A percentile compares a stretch with the other conserved stretches of the same genome.
Conservation (phyloP, 2,888 invertebrate species). For the Macropis europaea region DNA sequence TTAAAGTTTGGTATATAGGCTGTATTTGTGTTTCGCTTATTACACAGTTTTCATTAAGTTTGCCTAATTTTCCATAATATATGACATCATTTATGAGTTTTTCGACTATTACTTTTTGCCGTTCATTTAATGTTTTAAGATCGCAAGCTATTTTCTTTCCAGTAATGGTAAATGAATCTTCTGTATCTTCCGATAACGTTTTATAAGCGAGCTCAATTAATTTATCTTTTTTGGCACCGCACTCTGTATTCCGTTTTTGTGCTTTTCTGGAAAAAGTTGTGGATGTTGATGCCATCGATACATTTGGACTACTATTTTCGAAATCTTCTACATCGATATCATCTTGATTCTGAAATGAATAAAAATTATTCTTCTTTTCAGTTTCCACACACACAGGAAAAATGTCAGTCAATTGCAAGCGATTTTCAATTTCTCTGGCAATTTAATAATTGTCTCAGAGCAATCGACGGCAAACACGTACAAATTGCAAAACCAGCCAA, state of each 20-base stretch:
- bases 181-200: no score
- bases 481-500: not conserved
- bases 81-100: not conserved
- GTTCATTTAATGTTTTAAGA: not conserved
- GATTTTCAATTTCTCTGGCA: constrained; percentile 1
- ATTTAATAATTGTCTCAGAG: constrained; percentile 5
- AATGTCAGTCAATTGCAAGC: not conserved
- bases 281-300: no score
- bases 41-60: no score
- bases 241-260: not conserved
- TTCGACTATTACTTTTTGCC: not conserved
- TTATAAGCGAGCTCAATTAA: no score
- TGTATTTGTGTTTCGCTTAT: no score
- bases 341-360: not conserved
- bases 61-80: constrained; percentile 7
- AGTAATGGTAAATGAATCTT: no score
- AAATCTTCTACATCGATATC: no score
- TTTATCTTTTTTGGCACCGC: no score
- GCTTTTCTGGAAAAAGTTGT: not conserved
- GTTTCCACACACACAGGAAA: not conserved
- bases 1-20: no score
- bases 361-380: not conserved
- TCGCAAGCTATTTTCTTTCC: not conserved
- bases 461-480: constrained; percentile 1
- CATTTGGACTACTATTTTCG: no score